phyloP scores from a whole-genome alignment of 2,113 vertebrate species.

The Hassar affinis region DNA sequence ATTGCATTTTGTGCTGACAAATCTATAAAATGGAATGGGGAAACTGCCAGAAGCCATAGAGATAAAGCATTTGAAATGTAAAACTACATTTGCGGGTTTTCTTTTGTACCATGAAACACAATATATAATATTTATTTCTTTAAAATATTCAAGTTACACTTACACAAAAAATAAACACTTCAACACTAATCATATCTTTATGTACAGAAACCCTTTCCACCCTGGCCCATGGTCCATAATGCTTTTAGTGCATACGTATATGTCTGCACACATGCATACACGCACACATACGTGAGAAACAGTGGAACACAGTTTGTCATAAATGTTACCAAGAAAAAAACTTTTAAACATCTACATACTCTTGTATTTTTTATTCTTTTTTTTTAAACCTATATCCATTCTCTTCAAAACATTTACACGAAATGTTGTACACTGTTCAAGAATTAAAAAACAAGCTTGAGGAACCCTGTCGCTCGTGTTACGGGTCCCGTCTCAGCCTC shows the following conservation, averaged over 20 bases:
- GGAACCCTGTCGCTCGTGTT: slow-evolving; percentile 59
- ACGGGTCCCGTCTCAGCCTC: slow-evolving; percentile 13
- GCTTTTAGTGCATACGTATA: slow-evolving; percentile 45
- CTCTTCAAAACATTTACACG: slow-evolving; percentile 77
- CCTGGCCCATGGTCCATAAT: slow-evolving; percentile 59
- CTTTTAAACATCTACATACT: slow-evolving; percentile 22
- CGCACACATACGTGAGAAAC: slow-evolving; percentile 70
- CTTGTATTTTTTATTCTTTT: slow-evolving; percentile 29
- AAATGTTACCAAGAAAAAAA: slow-evolving; percentile 69
- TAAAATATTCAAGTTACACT: slow-evolving; percentile 79
- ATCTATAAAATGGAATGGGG: slow-evolving; percentile 96
- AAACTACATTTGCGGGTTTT: slow-evolving; percentile 77
- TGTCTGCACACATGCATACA: slow-evolving; percentile 68
- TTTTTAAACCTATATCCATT: slow-evolving; percentile 55
- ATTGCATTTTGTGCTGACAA: slow-evolving; percentile 99
- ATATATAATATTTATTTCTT: slow-evolving; percentile 78
- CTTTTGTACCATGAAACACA: slow-evolving; percentile 82
- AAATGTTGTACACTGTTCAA: slow-evolving; percentile 77
- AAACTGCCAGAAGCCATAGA: slow-evolving; percentile 90
- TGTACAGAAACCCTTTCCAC: slow-evolving; percentile 77
- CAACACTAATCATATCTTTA: slow-evolving; percentile 82
- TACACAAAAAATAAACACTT: slow-evolving; percentile 88
- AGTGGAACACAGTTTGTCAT: slow-evolving; percentile 81
- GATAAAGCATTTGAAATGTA: slow-evolving; percentile 93
- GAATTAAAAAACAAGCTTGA: slow-evolving; percentile 66